These are phyloP conservation scores for Nesospiza acunhae DNA, from an alignment of 2,113 vertebrate genomes.

Conservation along the genomic window DNA sequence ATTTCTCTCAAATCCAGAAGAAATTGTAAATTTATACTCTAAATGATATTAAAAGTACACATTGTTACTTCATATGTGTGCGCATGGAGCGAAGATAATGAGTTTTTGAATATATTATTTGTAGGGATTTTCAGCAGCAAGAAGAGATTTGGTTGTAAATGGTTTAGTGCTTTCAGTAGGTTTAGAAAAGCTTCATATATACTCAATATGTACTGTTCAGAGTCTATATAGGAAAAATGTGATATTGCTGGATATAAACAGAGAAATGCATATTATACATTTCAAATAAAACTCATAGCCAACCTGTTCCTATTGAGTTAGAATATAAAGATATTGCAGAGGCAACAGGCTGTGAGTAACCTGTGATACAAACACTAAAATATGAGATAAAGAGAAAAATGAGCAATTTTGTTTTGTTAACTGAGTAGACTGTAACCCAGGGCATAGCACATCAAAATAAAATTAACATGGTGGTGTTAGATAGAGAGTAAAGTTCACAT, in stretches of 20 bases:
- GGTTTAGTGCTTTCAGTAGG: background rate
- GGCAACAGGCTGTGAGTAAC: background rate
- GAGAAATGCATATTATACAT: background rate
- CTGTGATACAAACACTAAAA: background rate
- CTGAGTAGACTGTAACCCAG: background rate
- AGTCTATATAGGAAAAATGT: background rate
- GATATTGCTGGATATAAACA: background rate
- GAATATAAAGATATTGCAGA: background rate
- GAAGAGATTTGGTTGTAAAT: background rate
- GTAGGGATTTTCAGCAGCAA: background rate
- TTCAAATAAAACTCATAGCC: background rate
- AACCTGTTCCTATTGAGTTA: background rate
- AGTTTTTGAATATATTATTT: background rate
- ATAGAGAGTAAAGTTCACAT: background rate
- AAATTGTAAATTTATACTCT: background rate
- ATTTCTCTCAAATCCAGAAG: background rate
- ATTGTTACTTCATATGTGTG: background rate
- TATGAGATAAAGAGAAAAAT: background rate
- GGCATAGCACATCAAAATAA: background rate
- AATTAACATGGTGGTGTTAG: background rate
- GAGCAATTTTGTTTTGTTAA: background rate
- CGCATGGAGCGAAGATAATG: background rate
- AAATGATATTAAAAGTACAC: background rate
- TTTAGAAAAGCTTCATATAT: background rate
- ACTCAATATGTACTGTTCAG: background rate